Evolutionary conservation across 2,797 vertebrate genomes (phyloP), one percentile per base, ranked within the genome.

Genomic region (Cichlasoma orientale): DNA sequence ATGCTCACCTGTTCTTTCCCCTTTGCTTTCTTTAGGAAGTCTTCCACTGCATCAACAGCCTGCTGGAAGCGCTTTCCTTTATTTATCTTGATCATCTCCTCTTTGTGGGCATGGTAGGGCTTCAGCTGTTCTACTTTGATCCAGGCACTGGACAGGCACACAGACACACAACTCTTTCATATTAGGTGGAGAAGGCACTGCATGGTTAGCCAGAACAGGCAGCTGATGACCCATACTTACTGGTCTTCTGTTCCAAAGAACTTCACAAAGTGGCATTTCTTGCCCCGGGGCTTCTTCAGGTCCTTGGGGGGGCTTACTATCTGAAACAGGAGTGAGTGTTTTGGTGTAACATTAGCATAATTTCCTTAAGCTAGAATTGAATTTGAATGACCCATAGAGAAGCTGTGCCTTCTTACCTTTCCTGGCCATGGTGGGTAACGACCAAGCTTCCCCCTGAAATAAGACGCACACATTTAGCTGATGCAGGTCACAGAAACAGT

Each of bases 201-300:
- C 10, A 1, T 21, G 1, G 19, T 16, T 16, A 2, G 5, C 52
- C 12, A 50, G 25, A 59, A 23, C 50, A 47, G 16, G 27, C 25
- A 52, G 3, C 5, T 18, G 7, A 1, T 4, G 1, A 2, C 6
- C 11, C 1, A 29, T 53, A 97, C 98, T 96, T 94, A 99, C 98
- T 99, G 98, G 93, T 99, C 98, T 96, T 99, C 98, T 78, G 98
- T 99, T 90, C 98, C 98, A 93, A 99, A 99, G 94, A 99, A 99
- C 88, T 99, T 99, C 77, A 99, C 98, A 92, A 99, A 99, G 92
- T 99, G 98, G 90, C 97, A 99, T 94, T 99, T 99, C 90, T 99
- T 99, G 74, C 98, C 98, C 83, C 98, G 95, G 44, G 98, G 98
- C 86, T 99, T 99, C 91, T 99, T 99, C 93, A 99, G 92, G 90